Evolutionary conservation across 2,113 vertebrate genomes (phyloP), one percentile per base, ranked within the genome.

Genomic region (Scartelaos histophorus): DNA sequence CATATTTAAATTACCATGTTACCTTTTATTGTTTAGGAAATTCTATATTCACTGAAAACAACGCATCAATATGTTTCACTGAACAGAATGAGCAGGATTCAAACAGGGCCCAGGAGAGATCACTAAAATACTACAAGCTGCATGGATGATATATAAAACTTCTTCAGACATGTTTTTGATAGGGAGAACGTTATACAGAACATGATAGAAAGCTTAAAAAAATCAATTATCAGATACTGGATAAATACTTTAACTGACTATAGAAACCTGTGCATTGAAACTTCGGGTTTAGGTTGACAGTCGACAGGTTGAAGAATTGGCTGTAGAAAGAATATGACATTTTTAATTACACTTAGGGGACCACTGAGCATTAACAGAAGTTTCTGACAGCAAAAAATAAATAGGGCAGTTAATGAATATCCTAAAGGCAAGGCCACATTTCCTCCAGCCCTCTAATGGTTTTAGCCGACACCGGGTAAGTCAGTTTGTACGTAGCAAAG

Each of bases 321-420:
- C 68, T 21, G 34, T 51, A 51, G 74, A 78, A 82, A 65, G 62
- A 83, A 65, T 70, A 66, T 22, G 83, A 87, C 80, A 76, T 77
- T 83, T 76, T 73, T 65, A 80, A 88, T 83, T 85, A 85, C 75
- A 60, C 62, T 25, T 71, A 83, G 67, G 74, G 78, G 80, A 75
- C 77, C 69, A 79, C 82, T 74, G 81, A 81, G 85, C 90, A 90
- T 90, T 89, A 87, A 82, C 67, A 17, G 80, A 68, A 80, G 77
- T 82, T 84, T 86, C 75, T 92, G 91, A 93, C 92, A 92, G 88
- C 82, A 89, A 80, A 91, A 94, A 93, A 93, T 88, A 92, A 93
- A 94, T 89, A 81, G 81, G 76, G 76, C 83, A 84, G 90, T 90
- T 89, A 92, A 92, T 90, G 90, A 90, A 92, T 82, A 78, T 83